These are phyloP conservation scores for Zoroaster sp. DNA, from an alignment of 53 echinoderm and acorn worm species.

Conservation along the genomic window DNA sequence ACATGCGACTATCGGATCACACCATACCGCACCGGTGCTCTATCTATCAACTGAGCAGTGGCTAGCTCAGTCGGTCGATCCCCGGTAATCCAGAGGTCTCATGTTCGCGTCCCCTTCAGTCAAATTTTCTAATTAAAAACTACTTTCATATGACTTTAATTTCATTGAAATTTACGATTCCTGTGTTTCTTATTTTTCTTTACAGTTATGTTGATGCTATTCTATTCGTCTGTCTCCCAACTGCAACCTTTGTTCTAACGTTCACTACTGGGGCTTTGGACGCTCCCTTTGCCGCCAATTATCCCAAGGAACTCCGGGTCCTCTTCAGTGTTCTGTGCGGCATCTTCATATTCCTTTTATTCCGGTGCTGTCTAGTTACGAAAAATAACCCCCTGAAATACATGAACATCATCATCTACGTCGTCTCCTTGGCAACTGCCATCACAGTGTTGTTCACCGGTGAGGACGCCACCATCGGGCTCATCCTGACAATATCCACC, in stretches of 20 bases:
- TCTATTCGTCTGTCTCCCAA: slow-evolving; percentile 7
- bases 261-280: slow-evolving; percentile 38
- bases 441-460: slow-evolving; percentile 52
- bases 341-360: slow-evolving; percentile 50
- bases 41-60: no score
- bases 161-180: no score
- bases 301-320: slow-evolving; percentile 10
- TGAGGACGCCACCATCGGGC: slow-evolving; percentile 70
- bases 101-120: no score
- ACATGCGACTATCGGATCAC: no score
- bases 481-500: slow-evolving; percentile 67
- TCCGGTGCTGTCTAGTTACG: slow-evolving; percentile 37
- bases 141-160: no score
- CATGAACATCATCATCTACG: slow-evolving; percentile 64
- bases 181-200: background rate
- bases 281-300: slow-evolving; percentile 18
- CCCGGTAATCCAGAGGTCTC: no score
- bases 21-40: no score
- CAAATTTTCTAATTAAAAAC: no score
- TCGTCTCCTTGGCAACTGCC: slow-evolving; percentile 65
- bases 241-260: slow-evolving; percentile 30
- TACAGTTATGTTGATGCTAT: slow-evolving; percentile 55
- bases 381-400: slow-evolving; percentile 57
- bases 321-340: slow-evolving; percentile 33
- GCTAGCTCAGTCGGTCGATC: no score